Evolutionary conservation across 2,113 vertebrate species (phyloP).

Genomic region (Trichomycterus rosablanca): DNA sequence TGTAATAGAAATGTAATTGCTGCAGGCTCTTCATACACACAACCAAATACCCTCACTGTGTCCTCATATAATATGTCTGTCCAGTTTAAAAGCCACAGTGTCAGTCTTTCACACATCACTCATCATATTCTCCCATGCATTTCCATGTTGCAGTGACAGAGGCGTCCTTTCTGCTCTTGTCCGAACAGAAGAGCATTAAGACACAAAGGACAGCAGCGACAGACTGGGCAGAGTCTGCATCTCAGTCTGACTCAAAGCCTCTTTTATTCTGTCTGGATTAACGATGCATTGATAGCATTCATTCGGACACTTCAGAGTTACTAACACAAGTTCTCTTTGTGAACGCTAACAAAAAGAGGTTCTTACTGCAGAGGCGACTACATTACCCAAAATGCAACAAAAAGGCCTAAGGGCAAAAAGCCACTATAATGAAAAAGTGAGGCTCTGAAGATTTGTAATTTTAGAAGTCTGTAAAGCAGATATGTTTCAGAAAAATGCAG

Average conservation of each 20-base stretch:
- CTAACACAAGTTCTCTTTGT: slow-evolving; percentile 35
- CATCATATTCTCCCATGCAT: neutral
- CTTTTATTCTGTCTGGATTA: slow-evolving; percentile 33
- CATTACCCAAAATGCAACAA: slow-evolving; percentile 35
- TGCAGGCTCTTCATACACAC: too few species aligned
- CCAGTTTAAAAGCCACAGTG: neutral
- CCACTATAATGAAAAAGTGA: too few species aligned
- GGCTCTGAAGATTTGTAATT: neutral
- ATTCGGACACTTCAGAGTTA: slow-evolving; percentile 31
- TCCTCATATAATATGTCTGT: neutral
- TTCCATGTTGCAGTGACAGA: slow-evolving; percentile 7
- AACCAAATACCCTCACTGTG: neutral
- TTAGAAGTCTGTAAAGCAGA: neutral
- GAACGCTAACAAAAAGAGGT: slow-evolving; percentile 13
- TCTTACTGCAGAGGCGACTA: slow-evolving; percentile 15
- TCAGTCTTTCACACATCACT: slow-evolving; percentile 5
- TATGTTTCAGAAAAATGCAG: neutral
- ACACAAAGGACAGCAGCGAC: neutral
- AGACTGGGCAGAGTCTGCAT: slow-evolving; percentile 19
- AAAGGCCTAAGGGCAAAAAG: neutral
- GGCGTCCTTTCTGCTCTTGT: slow-evolving; percentile 6
- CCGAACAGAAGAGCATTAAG: slow-evolving; percentile 7
- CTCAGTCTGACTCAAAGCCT: slow-evolving; percentile 30
- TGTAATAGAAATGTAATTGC: too few species aligned
- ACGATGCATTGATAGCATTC: slow-evolving; percentile 37